These are phyloP conservation scores for Microplitis mediator DNA, from an alignment of 1,140 invertebrate genomes.

Conservation along the genomic window DNA sequence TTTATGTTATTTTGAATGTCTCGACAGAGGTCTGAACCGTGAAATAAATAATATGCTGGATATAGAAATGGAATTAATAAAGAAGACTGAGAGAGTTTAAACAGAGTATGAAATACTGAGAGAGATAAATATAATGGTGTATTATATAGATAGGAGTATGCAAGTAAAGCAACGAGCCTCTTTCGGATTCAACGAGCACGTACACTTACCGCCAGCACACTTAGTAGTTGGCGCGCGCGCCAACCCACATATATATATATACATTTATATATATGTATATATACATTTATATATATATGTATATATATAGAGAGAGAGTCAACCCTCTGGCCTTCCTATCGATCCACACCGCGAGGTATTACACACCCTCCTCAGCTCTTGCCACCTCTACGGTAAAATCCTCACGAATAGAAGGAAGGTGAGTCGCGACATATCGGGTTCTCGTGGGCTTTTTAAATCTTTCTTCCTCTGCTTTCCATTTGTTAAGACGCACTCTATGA, in stretches of 20 bases:
- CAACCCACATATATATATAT: constrained; percentile 22
- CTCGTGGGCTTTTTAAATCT: background rate
- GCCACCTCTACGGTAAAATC: constrained; percentile 36
- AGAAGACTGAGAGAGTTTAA: background rate
- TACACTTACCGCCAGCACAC: constrained; percentile 11
- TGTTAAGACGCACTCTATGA: background rate
- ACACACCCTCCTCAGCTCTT: constrained; percentile 48
- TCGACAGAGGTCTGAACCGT: background rate
- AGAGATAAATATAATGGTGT: constrained; percentile 17
- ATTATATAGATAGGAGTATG: constrained; percentile 11
- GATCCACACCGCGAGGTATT: constrained; percentile 58
- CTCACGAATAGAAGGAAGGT: constrained; percentile 37
- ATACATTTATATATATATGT: too few relatives aligned
- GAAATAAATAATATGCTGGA: background rate
- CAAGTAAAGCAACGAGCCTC: constrained; percentile 25
- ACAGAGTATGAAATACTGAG: background rate
- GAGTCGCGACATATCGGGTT: constrained; percentile 28
- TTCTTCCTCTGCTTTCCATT: background rate
- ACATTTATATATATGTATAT: too few relatives aligned
- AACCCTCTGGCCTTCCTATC: constrained; percentile 59
- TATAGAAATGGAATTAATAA: background rate
- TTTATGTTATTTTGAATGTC: too few relatives aligned
- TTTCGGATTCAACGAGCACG: constrained; percentile 26
- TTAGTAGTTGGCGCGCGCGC: constrained; percentile 21
- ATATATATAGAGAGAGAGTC: background rate